Base-by-base conservation (phyloP, 2,797 vertebrate species). In the Eremophila alpestris region DNA sequence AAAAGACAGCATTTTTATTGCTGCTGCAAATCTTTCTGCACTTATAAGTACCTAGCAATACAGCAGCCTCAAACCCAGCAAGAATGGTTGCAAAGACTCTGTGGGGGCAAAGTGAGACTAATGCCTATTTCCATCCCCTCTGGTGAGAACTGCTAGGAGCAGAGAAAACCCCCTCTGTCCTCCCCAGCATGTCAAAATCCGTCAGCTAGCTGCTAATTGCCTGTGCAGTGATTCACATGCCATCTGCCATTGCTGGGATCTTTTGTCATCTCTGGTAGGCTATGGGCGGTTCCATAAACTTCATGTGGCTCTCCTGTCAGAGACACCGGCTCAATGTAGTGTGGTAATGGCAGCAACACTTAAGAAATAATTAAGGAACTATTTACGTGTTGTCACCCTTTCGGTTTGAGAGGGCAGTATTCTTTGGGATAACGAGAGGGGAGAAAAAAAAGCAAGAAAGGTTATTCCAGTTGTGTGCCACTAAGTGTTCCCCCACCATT, bases 161-260 rank as follows among this genome's bases (percentile, higher is more conserved):
- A 75, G 78, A 95, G 93, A 92, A 95, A 96, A 87, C 78, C 91
- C 92, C 84, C 75, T 95, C 91, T 79, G 58, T 70, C 79, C 75
- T 76, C 75, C 89, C 83, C 91, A 91, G 89, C 95, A 81, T 5
- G 43, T 97, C 96, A 96, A 75, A 96, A 95, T 93, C 89, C 26
- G 83, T 95, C 91, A 93, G 92, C 93, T 95, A 95, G 90, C 96
- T 97, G 95, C 89, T 96, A 97, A 97, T 97, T 96, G 93, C 95
- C 81, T 73, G 92, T 87, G 48, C 70, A 86, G 95, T 96, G 96
- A 94, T 95, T 96, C 97, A 93, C 87, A 96, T 83, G 93, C 97
- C 96, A 97, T 97, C 97, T 97, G 95, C 92, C 74, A 90, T 80
- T 68, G 92, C 94, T 92, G 94, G 94, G 86, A 90, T 96, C 94